Conservation (phyloP, 1,140 invertebrate species). For the Hesperophylax magnus region DNA sequence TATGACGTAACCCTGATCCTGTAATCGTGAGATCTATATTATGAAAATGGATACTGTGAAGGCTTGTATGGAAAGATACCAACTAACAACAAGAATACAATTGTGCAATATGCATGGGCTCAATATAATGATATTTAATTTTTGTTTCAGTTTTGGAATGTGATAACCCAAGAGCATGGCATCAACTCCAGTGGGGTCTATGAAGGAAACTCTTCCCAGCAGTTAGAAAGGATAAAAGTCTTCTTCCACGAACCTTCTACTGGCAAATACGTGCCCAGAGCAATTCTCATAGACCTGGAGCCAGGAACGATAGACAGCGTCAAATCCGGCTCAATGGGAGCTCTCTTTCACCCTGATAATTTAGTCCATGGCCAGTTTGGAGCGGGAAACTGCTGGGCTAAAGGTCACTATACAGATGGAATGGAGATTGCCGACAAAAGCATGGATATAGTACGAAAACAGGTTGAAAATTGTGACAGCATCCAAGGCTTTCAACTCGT, state of each 20-base stretch:
- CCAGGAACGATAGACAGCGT: constrained; percentile 73
- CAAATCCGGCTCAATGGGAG: not conserved
- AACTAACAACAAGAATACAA: too few relatives aligned
- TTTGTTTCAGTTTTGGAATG: constrained; percentile 89
- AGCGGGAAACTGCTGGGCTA: not conserved
- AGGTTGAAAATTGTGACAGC: constrained; percentile 13
- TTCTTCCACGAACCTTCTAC: constrained; percentile 67
- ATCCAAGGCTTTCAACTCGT: constrained; percentile 13
- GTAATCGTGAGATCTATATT: too few relatives aligned
- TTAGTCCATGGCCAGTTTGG: constrained; percentile 5
- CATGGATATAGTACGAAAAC: not conserved
- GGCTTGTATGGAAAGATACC: too few relatives aligned
- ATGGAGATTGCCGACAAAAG: not conserved
- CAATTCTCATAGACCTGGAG: constrained; percentile 79
- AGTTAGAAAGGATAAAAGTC: constrained; percentile 86
- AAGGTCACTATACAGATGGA: not conserved
- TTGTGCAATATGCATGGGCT: too few relatives aligned
- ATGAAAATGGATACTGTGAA: too few relatives aligned
- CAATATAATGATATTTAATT: too few relatives aligned
- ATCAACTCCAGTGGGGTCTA: constrained; percentile 89
- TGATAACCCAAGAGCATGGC: constrained; percentile 93
- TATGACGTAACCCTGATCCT: too few relatives aligned
- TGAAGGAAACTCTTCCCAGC: constrained; percentile 85
- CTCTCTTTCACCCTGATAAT: constrained; percentile 18
- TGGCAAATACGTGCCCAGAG: constrained; percentile 75